Evolutionary conservation across 2,888 invertebrate species (phyloP), one percentile per base, ranked within the genome.

Genomic region (Gandaritis pyraliata): DNA sequence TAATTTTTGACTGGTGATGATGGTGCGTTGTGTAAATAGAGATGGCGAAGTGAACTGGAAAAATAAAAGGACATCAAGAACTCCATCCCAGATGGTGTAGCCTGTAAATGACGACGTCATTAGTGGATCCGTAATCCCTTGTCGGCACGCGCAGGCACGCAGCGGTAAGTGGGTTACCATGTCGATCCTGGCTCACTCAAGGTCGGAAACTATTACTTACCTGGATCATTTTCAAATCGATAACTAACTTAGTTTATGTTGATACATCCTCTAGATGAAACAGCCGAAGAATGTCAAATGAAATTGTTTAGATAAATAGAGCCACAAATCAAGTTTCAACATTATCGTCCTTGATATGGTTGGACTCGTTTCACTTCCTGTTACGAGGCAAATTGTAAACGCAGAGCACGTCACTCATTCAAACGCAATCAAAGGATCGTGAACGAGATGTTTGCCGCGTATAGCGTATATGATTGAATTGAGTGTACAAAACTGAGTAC

Each of bases 381-480:
- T 82, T 84, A 80, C 79, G 80, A 83, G 73, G 77, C 75, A 81
- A 81, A 84, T 89, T 88, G 87, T 89, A 85, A 84, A 88, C 81
- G 81, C 87, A 75, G 77, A 83, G 81, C 89, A 88, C 90, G 90
- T 90, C 90, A 89, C 84, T 88, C 90, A 88, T 89, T 90, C 86
- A 86, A 77, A 77, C 83, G 84, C 86, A 89, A 90, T 90, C 89
- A 87, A 90, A 90, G 88, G 87, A 88, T 85, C 77, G 78, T 85
- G 89, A 90, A 89, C 89, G 86, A 89, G 89, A 89, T 90, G 88
- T 88, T 89, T 87, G 83, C 85, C 77, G 80, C 82, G 76, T 78
- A 82, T 74, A 71, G 80, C 82, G 76, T 78, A 82, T 74, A 71
- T 78, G 66, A 69, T 64, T 74, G 73, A 62, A 57, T 62, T 71